Evolutionary conservation across 92 coral and sea anemone species (phyloP).

Genomic region (Heteractis magnifica): DNA sequence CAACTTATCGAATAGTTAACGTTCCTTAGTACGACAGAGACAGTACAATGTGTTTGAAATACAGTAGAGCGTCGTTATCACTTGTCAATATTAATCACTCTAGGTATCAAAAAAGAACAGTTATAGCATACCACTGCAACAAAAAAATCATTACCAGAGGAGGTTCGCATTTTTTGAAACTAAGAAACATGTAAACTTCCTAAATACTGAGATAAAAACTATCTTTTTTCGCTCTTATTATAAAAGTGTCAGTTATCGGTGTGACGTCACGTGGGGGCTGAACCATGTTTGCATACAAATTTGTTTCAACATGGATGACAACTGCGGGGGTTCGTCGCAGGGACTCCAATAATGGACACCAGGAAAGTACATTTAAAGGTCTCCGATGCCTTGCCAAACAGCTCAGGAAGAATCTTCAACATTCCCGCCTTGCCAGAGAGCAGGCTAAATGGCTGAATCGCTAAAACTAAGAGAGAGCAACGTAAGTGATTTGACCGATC

Average conservation of each 20-base stretch:
- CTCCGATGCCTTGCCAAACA: constrained; percentile 51
- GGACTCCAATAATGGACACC: constrained; percentile 58
- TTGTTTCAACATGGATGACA: constrained; percentile 84
- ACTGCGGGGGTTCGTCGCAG: constrained; percentile 24
- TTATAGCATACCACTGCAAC: no score
- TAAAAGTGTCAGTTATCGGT: constrained; percentile 46
- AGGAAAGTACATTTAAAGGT: constrained; percentile 9
- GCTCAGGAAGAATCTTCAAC: constrained; percentile 37
- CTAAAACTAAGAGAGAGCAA: constrained; percentile 45
- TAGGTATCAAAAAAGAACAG: no score
- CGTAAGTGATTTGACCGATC: constrained; percentile 41
- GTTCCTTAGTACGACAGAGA: no score
- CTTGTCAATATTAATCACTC: no score
- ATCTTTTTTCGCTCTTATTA: no score
- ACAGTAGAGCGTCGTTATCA: no score
- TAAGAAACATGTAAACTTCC: not conserved
- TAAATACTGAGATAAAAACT: no score
- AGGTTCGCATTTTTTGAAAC: not conserved
- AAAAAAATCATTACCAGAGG: not conserved
- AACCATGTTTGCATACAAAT: constrained; percentile 53
- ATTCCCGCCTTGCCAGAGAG: constrained; percentile 66
- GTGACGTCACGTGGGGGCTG: constrained; percentile 87
- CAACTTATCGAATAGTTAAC: no score
- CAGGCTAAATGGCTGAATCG: constrained; percentile 86
- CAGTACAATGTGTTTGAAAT: no score